These are phyloP conservation scores for Argyrosomus japonicus DNA, from an alignment of 2,113 vertebrate species.

Conservation along the genomic window DNA sequence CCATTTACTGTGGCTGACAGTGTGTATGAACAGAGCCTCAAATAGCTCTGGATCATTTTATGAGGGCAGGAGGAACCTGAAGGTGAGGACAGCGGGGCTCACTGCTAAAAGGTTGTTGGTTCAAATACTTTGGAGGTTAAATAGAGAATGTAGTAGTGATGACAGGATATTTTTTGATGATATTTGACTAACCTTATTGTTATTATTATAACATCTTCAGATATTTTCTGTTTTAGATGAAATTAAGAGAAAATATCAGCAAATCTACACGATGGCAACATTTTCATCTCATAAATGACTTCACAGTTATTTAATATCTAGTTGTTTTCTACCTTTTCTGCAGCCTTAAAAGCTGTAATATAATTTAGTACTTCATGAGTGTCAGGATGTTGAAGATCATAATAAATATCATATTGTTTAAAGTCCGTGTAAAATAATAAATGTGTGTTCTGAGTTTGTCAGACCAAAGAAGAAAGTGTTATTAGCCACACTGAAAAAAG, in stretches of 20 bases:
- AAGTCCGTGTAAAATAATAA: no score
- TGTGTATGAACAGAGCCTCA: constrained; percentile 44
- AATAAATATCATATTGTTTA: no score
- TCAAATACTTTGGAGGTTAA: constrained; percentile 24
- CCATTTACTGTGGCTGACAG: constrained; percentile 61
- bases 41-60: constrained; percentile 54
- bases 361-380: no score
- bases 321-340: no score
- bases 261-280: neutral
- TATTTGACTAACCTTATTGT: neutral
- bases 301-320: no score
- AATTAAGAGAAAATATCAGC: neutral
- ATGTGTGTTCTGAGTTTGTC: no score
- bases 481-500: no score
- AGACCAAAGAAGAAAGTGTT: no score
- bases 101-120: constrained; percentile 20
- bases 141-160: neutral
- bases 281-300: no score
- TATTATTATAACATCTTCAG: neutral
- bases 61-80: constrained; percentile 24
- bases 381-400: no score
- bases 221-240: no score
- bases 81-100: constrained; percentile 21
- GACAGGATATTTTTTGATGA: neutral
- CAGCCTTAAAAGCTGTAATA: no score